Evolutionary conservation across 2,888 invertebrate genomes (phyloP), one percentile per base, ranked within the genome.

Genomic region (Cephus nigrinus): DNA sequence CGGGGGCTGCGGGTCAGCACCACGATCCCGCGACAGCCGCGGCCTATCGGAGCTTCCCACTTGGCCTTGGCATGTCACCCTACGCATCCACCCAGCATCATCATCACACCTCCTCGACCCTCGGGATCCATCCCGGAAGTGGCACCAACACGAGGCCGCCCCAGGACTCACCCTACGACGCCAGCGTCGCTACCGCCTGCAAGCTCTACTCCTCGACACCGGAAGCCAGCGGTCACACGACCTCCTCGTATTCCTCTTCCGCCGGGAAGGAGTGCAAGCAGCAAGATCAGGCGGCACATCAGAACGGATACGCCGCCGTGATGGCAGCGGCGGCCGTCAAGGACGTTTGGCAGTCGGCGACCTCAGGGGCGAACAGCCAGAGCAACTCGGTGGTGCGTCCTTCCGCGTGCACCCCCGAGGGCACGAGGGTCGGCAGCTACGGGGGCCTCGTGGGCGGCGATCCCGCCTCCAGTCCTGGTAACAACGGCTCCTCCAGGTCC

Each of bases 131-230:
- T 85, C 92, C 93, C 32, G 94, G 94, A 85, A 89, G 95, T 84
- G 96, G 95, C 86, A 95, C 95, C 92, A 94, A 95, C 86, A 94
- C 95, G 82, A 93, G 97, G 88, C 95, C 96, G 85, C 97, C 97
- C 77, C 97, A 97, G 92, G 97, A 97, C 90, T 97, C 97, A 75
- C 97, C 97, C 0, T 97, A 97, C 92, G 97, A 97, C 90, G 97
- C 97, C 36, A 97, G 97, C 84, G 97, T 97, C 84, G 96, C 96
- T 82, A 96, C 97, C 40, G 96, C 96, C 72, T 97, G 97, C 92
- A 97, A 97, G 92, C 91, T 96, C 71, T 96, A 96, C 88, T 95
- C 96, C 9, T 94, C 95, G 34, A 94, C 95, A 80, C 92, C 93
- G 68, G 93, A 93, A 84, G 93, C 93, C 30, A 92, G 92, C 80